These are phyloP conservation scores for Anastrepha ludens DNA, from an alignment of 1,140 invertebrate genomes.

Conservation along the genomic window DNA sequence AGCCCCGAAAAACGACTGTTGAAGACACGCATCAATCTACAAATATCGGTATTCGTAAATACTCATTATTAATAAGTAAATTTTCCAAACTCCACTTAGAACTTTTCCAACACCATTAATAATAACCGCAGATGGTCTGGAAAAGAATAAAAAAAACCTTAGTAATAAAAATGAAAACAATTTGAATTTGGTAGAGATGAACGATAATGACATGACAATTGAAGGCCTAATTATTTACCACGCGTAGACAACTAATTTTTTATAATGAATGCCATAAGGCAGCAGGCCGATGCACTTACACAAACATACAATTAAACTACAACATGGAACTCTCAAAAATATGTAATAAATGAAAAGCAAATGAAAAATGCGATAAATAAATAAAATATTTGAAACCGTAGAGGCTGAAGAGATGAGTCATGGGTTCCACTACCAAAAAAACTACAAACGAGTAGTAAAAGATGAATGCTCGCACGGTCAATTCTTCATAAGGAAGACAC, in stretches of 20 bases:
- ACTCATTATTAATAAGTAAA: slow-evolving; percentile 12
- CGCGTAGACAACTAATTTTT: slow-evolving; percentile 21
- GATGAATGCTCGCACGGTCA: not conserved
- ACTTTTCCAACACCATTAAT: slow-evolving; percentile 35
- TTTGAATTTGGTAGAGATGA: not conserved
- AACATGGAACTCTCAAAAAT: not conserved
- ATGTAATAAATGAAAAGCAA: slow-evolving; percentile 18
- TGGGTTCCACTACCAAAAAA: not conserved
- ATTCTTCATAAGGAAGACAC: not conserved
- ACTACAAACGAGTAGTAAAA: not conserved
- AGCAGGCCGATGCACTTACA: not conserved
- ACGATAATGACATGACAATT: slow-evolving; percentile 53
- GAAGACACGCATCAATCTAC: no score
- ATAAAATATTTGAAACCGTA: not conserved
- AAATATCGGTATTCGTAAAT: not conserved
- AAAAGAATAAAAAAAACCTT: not conserved
- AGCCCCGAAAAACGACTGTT: no score
- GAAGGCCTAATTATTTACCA: slow-evolving; percentile 50
- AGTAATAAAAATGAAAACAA: not conserved
- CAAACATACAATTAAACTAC: not conserved
- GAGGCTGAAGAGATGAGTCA: not conserved
- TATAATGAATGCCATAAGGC: not conserved
- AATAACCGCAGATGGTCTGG: not conserved
- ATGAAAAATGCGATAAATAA: not conserved
- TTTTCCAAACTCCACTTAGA: not conserved